Evolutionary conservation across 2,113 vertebrate species (phyloP).

Genomic region (Xenopus borealis): DNA sequence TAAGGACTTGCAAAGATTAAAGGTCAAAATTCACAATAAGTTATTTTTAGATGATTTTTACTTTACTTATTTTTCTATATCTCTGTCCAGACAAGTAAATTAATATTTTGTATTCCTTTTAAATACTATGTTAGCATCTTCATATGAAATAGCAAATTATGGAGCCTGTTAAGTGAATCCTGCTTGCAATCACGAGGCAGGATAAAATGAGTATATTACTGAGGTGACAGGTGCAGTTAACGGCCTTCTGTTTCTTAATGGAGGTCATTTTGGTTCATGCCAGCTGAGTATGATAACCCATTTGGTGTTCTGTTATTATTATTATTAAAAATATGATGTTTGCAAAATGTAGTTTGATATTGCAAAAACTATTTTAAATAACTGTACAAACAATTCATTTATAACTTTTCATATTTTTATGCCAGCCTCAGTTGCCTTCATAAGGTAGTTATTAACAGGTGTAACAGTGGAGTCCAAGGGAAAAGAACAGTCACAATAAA

Average conservation of each 20-base stretch:
- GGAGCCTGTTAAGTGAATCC: constrained; percentile 46
- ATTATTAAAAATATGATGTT: no score
- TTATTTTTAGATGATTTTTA: background rate
- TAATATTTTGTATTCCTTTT: constrained; percentile 28
- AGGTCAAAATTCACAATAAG: background rate
- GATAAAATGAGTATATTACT: constrained; percentile 48
- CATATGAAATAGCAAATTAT: constrained; percentile 36
- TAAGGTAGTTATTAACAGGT: no score
- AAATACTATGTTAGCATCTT: constrained; percentile 40
- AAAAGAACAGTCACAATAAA: no score
- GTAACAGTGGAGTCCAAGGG: no score
- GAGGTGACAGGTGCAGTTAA: constrained; percentile 25
- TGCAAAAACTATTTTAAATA: no score
- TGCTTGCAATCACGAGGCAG: constrained; percentile 51
- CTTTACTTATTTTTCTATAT: background rate
- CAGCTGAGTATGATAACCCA: constrained; percentile 8
- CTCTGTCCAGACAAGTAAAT: constrained; percentile 10
- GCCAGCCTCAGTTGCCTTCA: no score
- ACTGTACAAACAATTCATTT: no score
- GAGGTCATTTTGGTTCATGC: constrained; percentile 30
- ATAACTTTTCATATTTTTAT: no score
- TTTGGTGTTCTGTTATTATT: background rate
- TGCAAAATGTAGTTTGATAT: no score
- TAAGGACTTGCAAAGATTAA: background rate
- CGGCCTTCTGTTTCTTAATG: constrained; percentile 41